Evolutionary conservation across 2,888 invertebrate species (phyloP).

Genomic region (Neoascia interrupta): DNA sequence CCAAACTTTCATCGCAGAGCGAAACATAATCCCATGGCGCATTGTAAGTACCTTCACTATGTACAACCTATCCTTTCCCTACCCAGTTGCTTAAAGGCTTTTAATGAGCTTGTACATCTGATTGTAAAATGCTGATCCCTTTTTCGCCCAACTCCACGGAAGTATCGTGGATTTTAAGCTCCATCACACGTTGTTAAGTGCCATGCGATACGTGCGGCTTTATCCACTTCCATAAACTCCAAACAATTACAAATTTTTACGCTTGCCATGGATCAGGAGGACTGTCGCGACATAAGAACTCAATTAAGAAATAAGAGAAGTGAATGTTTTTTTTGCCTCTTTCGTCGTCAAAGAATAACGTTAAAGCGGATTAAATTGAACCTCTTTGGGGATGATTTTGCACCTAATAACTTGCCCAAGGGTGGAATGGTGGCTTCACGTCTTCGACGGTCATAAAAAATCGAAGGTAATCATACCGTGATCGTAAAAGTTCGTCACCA

Average conservation of each 20-base stretch:
- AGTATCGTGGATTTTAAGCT: conserved; percentile 23
- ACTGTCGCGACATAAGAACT: conserved; percentile 59
- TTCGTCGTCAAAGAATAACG: conserved; percentile 21
- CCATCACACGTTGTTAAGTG: conserved; percentile 3
- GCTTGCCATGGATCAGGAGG: conserved; percentile 35
- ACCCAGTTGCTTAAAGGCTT: conserved; percentile 28
- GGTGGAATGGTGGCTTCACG: conserved; percentile 3
- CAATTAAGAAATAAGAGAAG: conserved; percentile 53
- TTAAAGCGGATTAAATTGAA: conserved; percentile 60
- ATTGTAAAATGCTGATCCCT: conserved; percentile 29
- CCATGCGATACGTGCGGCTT: background rate
- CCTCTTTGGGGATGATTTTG: conserved; percentile 60
- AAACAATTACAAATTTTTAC: conserved; percentile 59
- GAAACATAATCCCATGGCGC: conserved; percentile 13
- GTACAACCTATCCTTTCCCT: background rate
- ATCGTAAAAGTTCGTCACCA: conserved; percentile 54
- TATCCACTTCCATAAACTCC: conserved; percentile 33
- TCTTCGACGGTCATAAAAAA: background rate
- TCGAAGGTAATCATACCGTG: conserved; percentile 50
- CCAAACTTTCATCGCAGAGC: conserved; percentile 14
- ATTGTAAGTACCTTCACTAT: background rate
- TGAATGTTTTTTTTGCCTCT: conserved; percentile 12
- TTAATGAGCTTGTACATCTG: conserved; percentile 56
- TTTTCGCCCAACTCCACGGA: background rate
- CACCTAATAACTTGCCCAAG: conserved; percentile 50